Evolutionary conservation across 2,113 vertebrate genomes (phyloP).

Genomic region (Xiphias gladius): DNA sequence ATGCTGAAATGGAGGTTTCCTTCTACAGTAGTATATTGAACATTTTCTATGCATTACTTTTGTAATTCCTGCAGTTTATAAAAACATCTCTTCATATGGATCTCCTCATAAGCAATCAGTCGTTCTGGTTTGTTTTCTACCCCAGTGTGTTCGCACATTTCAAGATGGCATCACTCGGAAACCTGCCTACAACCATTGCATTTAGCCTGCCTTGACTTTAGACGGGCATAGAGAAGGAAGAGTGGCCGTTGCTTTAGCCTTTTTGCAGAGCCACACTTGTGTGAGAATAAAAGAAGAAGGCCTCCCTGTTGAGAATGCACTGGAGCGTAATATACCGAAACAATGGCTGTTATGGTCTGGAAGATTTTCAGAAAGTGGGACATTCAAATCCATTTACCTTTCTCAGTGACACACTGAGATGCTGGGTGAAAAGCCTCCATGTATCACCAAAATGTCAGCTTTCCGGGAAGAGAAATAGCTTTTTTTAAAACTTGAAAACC

Average conservation of each 20-base stretch:
- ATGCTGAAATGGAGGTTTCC: too few species aligned
- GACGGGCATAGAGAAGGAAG: not conserved
- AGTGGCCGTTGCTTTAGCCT: not conserved
- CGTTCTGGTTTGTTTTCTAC: not conserved
- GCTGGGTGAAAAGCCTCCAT: slow-evolving; percentile 6
- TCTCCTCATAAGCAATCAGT: not conserved
- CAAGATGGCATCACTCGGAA: not conserved
- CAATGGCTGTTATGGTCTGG: slow-evolving; percentile 17
- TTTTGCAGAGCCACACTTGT: not conserved
- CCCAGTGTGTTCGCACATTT: not conserved
- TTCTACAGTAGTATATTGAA: too few species aligned
- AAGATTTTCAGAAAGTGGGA: slow-evolving; percentile 43
- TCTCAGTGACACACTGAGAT: slow-evolving; percentile 16
- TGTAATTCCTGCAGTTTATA: too few species aligned
- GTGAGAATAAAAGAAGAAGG: not conserved
- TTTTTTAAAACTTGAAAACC: slow-evolving; percentile 36
- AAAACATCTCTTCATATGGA: too few species aligned
- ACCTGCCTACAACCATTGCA: not conserved
- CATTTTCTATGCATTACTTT: too few species aligned
- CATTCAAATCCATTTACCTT: slow-evolving; percentile 43
- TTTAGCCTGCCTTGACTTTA: not conserved
- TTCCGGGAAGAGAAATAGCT: slow-evolving; percentile 24
- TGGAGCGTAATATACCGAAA: not conserved
- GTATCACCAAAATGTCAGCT: slow-evolving; percentile 37
- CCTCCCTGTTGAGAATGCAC: not conserved